These are phyloP conservation scores for Lontra canadensis DNA, from an alignment of 2,113 vertebrate genomes.

Conservation along the genomic window DNA sequence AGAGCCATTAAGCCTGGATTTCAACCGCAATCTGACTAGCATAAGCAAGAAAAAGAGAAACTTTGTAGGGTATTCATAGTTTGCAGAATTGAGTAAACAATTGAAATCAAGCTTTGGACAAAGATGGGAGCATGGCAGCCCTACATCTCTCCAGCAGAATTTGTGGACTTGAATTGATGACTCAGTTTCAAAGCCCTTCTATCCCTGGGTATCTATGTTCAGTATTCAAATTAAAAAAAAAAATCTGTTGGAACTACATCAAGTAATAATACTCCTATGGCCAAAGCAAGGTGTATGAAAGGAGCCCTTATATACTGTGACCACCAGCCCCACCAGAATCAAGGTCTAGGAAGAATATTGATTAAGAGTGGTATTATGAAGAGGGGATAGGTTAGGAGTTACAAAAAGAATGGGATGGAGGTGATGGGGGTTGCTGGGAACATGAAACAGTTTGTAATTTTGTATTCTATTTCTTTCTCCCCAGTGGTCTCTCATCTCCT, in stretches of 20 bases:
- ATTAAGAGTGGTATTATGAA: background rate
- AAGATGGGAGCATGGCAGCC: background rate
- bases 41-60: constrained; percentile 4
- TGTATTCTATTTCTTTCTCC: background rate
- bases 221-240: background rate
- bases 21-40: background rate
- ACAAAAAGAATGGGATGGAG: background rate
- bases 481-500: background rate
- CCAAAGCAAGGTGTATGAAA: background rate
- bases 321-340: background rate
- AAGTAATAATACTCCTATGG: background rate
- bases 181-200: background rate
- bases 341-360: background rate
- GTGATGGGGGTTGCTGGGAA: background rate
- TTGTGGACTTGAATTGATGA: background rate
- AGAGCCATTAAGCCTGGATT: constrained; percentile 15
- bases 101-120: background rate
- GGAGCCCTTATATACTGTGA: background rate
- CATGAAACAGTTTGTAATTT: background rate
- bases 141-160: background rate
- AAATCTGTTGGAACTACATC: background rate
- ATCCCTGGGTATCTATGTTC: background rate
- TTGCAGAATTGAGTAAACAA: constrained; percentile 1
- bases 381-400: background rate
- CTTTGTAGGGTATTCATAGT: background rate